A percentile compares a stretch with the other conserved stretches of the same genome.
Evolutionary conservation across 2,888 invertebrate species (phyloP).

Genomic region (Dasysyrphus tricinctus): DNA sequence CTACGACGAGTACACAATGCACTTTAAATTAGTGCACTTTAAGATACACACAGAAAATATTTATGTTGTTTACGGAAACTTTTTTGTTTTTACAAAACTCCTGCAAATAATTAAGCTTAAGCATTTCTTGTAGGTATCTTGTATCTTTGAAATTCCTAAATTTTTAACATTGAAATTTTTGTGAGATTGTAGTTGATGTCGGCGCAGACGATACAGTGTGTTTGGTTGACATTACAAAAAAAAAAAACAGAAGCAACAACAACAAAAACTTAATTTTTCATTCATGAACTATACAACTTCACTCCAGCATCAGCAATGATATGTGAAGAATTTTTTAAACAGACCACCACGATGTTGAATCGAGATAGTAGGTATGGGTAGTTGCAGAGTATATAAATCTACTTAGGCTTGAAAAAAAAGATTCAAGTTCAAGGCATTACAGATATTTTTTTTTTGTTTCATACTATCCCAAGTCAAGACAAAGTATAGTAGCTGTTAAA

Average conservation of each 20-base stretch:
- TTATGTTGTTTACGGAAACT: constrained; percentile 34
- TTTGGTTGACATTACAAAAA: neutral
- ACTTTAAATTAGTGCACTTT: constrained; percentile 71
- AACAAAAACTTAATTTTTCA: constrained; percentile 69
- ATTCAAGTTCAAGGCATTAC: constrained; percentile 67
- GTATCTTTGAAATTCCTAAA: constrained; percentile 70
- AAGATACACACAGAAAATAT: constrained; percentile 26
- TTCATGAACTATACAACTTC: constrained; percentile 66
- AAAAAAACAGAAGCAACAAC: neutral
- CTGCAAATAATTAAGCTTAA: constrained; percentile 59
- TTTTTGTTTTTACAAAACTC: neutral
- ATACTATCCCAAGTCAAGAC: neutral
- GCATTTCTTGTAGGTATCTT: constrained; percentile 68
- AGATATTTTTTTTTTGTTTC: constrained; percentile 4
- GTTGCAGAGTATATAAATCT: constrained; percentile 1
- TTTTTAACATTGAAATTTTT: constrained; percentile 67
- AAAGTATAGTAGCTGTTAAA: constrained; percentile 5
- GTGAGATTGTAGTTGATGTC: constrained; percentile 15
- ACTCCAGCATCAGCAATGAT: constrained; percentile 31
- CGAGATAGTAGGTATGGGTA: constrained; percentile 24
- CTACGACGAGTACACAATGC: constrained; percentile 53
- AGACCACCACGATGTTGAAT: constrained; percentile 63
- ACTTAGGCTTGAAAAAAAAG: constrained; percentile 1
- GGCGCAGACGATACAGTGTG: constrained; percentile 10
- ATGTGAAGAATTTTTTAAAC: constrained; percentile 68